Evolutionary conservation across 2,113 vertebrate species (phyloP), one percentile per base, ranked within the genome.

Genomic region (Motacilla alba): DNA sequence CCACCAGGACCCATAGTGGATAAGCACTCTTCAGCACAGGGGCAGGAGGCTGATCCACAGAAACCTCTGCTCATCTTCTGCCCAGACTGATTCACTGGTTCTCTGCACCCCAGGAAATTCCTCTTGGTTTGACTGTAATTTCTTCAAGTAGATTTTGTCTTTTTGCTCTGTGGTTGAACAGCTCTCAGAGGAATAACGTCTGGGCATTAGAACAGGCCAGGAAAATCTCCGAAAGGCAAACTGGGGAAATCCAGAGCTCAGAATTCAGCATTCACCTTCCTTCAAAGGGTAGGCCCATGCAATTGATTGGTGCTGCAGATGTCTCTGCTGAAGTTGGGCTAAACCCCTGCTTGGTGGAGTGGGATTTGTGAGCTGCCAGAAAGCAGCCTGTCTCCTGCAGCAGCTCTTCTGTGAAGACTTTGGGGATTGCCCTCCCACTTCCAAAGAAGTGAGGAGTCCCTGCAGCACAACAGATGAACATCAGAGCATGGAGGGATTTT

Each of bases 161-260:
- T 88, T 95, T 87, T 70, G 43, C 33, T 80, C 46, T 70, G 63
- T 66, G 68, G 50, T 88, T 70, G 47, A 80, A 64, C 27, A 83
- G 50, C 44, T 52, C 21, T 35, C 64, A 74, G 59, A 53, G 14
- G 17, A 91, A 87, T 23, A 53, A 69, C 21, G 21, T 50, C 70
- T 55, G 46, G 50, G 59, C 50, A 50, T 9, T 11, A 88, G 55
- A 92, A 66, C 16, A 80, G 39, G 50, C 18, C 39, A 52, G 55
- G 18, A 55, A 96, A 92, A 83, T 43, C 64, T 62, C 43, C 33
- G 49, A 41, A 85, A 81, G 24, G 35, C 28, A 95, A 63, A 24
- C 10, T 67, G 59, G 79, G 83, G 69, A 96, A 93, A 80, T 63
- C 59, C 90, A 80, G 80, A 90, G 39, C 55, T 67, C 55, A 90